These are phyloP conservation scores for Melinaea marsaeus DNA, from an alignment of 2,888 invertebrate species.

Conservation along the genomic window DNA sequence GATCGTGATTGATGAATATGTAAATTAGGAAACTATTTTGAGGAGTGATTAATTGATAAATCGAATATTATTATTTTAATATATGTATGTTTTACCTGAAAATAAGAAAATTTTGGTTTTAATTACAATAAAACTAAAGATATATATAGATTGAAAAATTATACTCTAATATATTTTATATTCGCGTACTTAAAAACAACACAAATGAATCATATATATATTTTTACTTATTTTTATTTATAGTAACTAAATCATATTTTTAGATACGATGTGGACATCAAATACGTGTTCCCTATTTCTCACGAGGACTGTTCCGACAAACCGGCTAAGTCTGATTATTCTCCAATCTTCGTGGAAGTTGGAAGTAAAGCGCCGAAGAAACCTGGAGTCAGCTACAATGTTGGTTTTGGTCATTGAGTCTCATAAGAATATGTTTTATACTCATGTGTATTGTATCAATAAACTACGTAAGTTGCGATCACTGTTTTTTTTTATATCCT, in stretches of 20 bases:
- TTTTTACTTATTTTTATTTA: background rate
- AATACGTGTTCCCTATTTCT: slow-evolving; percentile 89
- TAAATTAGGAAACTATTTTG: slow-evolving; percentile 3
- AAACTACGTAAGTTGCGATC: background rate
- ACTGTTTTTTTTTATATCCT: background rate
- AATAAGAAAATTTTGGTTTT: too few species aligned
- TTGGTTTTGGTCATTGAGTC: slow-evolving; percentile 46
- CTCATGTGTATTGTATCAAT: background rate
- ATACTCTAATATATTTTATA: too few species aligned
- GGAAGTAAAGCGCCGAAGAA: slow-evolving; percentile 56
- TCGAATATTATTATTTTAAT: background rate
- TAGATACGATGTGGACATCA: slow-evolving; percentile 89
- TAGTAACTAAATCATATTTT: slow-evolving; percentile 16
- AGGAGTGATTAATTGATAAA: slow-evolving; percentile 1
- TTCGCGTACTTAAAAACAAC: too few species aligned
- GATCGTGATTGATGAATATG: slow-evolving; percentile 13
- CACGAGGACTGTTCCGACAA: slow-evolving; percentile 81
- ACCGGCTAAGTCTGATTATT: slow-evolving; percentile 52
- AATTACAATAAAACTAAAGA: too few species aligned
- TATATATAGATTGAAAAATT: too few species aligned
- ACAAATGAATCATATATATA: background rate
- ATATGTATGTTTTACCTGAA: too few species aligned
- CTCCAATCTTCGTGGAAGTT: slow-evolving; percentile 58
- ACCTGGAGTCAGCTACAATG: slow-evolving; percentile 58
- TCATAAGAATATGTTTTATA: background rate